Base-by-base conservation (phyloP, 2,888 invertebrate species). In the Syritta pipiens region DNA sequence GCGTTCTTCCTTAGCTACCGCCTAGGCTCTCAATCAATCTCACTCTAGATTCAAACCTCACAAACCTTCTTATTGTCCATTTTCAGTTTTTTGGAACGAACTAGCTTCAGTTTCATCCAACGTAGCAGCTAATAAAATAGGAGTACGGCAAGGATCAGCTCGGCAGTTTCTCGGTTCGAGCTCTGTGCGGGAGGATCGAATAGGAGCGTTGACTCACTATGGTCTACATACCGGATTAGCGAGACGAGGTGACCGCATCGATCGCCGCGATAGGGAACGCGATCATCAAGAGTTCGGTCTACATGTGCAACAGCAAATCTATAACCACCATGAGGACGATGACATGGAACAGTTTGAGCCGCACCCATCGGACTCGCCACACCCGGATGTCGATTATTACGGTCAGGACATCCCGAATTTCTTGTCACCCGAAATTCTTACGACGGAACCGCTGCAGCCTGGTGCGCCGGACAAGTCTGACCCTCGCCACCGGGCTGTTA, bases 81-180 rank as follows among this genome's bases (percentile, higher is more conserved):
- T 22, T 35, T 2, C 24, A 65, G 76, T 35, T 6, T 30, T 67
- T 14, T 59, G 77, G 14, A 48, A 72, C 17, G 77, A 67, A 26
- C 59, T 71, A 28, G 59, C 20, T 26, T 37, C 51, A 7, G 42
- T 28, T 1, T 53, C 48, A 20, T 28, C 10, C 20, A 40, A 20
- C 0, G 46, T 10, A 9, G 59, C 48, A 3, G 28, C 26, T 6
- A 57, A 37, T 7, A 79, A 79, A 22, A 42, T 81, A n/a, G 82
- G 81, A 59, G 81, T 84, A 4, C 82, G 83, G 44, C 83, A 83
- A 74, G 84, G 84, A 26, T 84, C 84, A 14, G 89, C 91, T 81
- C 88, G 91, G 22, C 91, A 91, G 84, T 91, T 91, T 89, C 90
- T 89, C 82, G 91, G 91, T 44, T 91, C 91, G 5, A 91, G 91